A percentile compares a stretch with the other conserved stretches of the same genome.
phyloP scores from a whole-genome alignment of 2,797 vertebrate species.

The Sphenopsis melanotis region DNA sequence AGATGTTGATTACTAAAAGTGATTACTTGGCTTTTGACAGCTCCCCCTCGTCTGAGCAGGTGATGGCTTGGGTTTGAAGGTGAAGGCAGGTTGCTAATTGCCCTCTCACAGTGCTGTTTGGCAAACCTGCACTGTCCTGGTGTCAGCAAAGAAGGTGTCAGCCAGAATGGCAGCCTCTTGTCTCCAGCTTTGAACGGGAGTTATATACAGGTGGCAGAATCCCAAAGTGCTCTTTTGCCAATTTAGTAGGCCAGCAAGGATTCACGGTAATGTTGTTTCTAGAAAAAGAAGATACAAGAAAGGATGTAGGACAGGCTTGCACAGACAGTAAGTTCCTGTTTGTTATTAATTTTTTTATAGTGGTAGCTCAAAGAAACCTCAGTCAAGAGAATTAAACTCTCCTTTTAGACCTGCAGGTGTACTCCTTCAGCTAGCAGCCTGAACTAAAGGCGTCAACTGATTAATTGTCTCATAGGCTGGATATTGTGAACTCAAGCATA shows the following conservation, averaged over 20 bases:
- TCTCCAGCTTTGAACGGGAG: neutral
- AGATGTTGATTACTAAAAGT: neutral
- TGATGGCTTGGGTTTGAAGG: neutral
- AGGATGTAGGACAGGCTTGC: neutral
- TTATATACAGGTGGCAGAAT: neutral
- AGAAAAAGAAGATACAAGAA: neutral
- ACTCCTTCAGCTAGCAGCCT: neutral
- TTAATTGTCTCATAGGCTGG: neutral
- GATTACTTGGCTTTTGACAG: constrained; percentile 24
- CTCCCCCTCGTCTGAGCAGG: constrained; percentile 14
- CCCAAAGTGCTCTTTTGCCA: neutral
- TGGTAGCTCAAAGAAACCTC: neutral
- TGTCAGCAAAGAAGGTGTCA: neutral
- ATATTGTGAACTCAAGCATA: neutral
- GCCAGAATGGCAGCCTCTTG: neutral
- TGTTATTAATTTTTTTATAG: neutral
- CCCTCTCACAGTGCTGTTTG: neutral
- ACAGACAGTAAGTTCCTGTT: neutral
- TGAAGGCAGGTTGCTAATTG: neutral
- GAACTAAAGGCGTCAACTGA: neutral
- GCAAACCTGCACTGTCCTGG: neutral
- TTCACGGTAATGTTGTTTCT: neutral
- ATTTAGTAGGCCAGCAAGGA: neutral
- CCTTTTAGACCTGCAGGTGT: neutral
- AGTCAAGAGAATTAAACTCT: neutral